Percentiles rank a stretch among this genome's conserved stretches.
Conservation (phyloP, 2,888 invertebrate genomes). For the Cynaeus angustus region DNA sequence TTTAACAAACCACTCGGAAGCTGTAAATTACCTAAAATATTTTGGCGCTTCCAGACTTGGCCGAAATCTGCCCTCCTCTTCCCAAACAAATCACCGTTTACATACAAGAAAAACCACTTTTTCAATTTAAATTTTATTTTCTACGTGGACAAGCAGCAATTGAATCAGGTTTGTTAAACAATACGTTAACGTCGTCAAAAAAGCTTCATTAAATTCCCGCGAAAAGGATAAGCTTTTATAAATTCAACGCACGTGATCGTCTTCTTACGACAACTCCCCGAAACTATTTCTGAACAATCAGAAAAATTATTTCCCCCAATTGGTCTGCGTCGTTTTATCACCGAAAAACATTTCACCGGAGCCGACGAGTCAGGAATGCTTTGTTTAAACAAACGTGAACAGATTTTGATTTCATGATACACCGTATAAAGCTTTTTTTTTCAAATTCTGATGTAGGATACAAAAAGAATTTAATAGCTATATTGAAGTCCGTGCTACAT, state of each 20-base stretch:
- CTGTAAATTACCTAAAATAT: constrained; percentile 52
- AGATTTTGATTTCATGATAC: too few relatives aligned
- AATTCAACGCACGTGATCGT: constrained; percentile 46
- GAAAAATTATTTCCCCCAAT: constrained; percentile 48
- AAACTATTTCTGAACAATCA: constrained; percentile 51
- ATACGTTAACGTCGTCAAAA: constrained; percentile 21
- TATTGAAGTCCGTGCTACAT: constrained; percentile 44
- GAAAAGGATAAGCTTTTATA: constrained; percentile 38
- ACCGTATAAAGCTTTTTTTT: constrained; percentile 1
- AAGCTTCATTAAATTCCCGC: constrained; percentile 43
- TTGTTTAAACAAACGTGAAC: constrained; percentile 1
- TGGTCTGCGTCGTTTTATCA: constrained; percentile 38
- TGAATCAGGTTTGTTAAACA: constrained; percentile 20
- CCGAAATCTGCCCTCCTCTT: constrained; percentile 24
- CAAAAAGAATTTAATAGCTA: constrained; percentile 31
- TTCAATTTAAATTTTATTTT: constrained; percentile 38
- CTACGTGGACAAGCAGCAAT: constrained; percentile 18
- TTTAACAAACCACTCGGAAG: constrained; percentile 54
- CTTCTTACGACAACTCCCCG: constrained; percentile 44
- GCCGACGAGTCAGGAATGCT: constrained; percentile 2
- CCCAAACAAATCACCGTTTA: constrained; percentile 30
- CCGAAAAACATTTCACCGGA: constrained; percentile 11
- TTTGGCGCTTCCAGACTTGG: constrained; percentile 31
- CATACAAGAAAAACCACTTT: constrained; percentile 31
- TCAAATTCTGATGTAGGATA: constrained; percentile 19